Evolutionary conservation across 2,888 invertebrate species (phyloP), one percentile per base, ranked within the genome.

Genomic region (Apodemia mormo): DNA sequence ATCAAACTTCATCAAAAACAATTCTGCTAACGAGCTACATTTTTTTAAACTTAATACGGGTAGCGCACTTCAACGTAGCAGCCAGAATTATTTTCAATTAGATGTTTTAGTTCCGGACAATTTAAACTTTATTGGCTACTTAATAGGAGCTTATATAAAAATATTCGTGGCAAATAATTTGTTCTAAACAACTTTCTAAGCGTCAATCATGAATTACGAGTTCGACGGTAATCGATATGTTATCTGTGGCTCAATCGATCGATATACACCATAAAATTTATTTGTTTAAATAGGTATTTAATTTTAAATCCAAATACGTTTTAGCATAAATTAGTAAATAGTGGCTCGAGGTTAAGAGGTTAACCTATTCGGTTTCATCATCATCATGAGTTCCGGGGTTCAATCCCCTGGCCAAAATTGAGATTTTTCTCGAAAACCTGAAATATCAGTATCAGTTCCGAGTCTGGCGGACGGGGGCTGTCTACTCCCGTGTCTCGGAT

Each of bases 191-290:
- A 84, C 86, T 87, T 87, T 88, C 85, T 85, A 86, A 76, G 79
- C 83, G 84, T 88, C 87, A 86, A 87, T 88, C 88, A 86, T 70
- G 76, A 80, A 77, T 77, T 78, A 80, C 74, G 75, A 76, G 76
- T 81, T 79, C 81, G 83, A 81, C 83, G 82, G 86, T 89, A 88
- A 87, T 86, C 84, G 85, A 87, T 85, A 85, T 79, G 79, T 85
- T 87, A 87, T 88, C 86, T 76, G 83, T 85, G 75, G 80, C 82
- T 82, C 84, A 71, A 91, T 89, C 90, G 89, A 82, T 80, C 82
- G 76, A 75, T 85, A 78, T 81, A 75, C 70, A 56, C 67, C 65
- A 54, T 75, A 72, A 72, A 61, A 14, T 37, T 61, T 52, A 52
- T 52, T 52, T 52, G 22, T 52, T n/a, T 52, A 52, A 5, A 52